Base-by-base conservation (phyloP, 2,888 invertebrate genomes). In the Tineola bisselliella region DNA sequence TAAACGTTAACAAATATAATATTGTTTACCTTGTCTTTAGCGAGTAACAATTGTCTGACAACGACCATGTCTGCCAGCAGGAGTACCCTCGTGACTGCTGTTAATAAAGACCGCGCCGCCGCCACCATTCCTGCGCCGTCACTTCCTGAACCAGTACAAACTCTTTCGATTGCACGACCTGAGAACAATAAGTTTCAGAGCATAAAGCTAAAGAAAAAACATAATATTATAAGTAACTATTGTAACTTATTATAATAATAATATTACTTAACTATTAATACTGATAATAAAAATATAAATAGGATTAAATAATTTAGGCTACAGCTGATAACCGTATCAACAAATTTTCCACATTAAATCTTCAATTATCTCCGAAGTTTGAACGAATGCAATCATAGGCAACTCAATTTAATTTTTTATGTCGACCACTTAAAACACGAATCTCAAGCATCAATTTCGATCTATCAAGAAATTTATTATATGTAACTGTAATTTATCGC, bases 51-150 rank as follows among this genome's bases (percentile, higher is more conserved):
- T 81, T 99, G 98, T 73, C 98, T 96, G 62, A 99, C 98, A 59
- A 99, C 96, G 63, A 99, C 97, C 78, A 97, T 95, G 87, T 99
- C 99, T 11, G 99, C 99, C 68, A 99, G 89, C 62, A 99, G 89
- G 61, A 99, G 90, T 62, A 99, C 98, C 72, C 97, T 90, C 60
- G 99, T 99, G 67, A 99, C 97, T 62, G 98, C 95, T 58, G 95
- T 95, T 62, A 99, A 90, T 61, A 99, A 91, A 72, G 96, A 95
- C 68, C 98, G 90, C 63, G 98, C 96, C 60, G 98, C 97, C 68
- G 96, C 89, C 64, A 98, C 94, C 88, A 99, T 92, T 71, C 92
- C 90, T 59, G 92, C 90, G 63, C 91, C 91, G 67, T 91, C 91
- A 65, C 89, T 89, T 63, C 89, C 70, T 67, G 84, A 86, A 68